Evolutionary conservation across 2,797 vertebrate genomes (phyloP).

Genomic region (Sebastiscus albofasciatus): DNA sequence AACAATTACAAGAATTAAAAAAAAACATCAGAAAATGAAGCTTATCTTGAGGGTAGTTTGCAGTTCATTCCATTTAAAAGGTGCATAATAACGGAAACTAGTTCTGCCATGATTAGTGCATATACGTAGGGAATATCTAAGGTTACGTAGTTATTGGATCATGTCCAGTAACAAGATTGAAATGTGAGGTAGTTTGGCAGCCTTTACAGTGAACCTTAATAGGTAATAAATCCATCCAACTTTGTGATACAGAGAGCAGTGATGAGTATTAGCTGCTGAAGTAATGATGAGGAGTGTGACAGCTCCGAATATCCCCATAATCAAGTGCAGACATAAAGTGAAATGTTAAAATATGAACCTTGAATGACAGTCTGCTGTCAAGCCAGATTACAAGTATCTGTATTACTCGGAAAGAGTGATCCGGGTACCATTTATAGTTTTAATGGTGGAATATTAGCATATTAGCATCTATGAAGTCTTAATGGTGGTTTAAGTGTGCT

Average conservation of each 20-base stretch:
- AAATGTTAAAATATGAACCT: not conserved
- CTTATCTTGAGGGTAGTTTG: not conserved
- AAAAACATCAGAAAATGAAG: not conserved
- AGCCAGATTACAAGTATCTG: not conserved
- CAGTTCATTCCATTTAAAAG: not conserved
- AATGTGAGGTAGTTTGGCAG: not conserved
- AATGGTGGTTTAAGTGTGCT: slow-evolving; percentile 37
- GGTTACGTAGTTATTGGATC: not conserved
- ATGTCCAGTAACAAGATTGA: not conserved
- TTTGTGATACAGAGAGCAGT: not conserved
- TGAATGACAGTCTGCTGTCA: not conserved
- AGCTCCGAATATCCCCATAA: not conserved
- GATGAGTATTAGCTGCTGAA: not conserved
- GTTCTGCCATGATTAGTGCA: not conserved
- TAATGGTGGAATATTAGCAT: not conserved
- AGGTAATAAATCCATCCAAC: not conserved
- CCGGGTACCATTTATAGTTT: not conserved
- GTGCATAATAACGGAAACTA: not conserved
- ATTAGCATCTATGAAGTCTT: slow-evolving; percentile 6
- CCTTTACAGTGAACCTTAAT: not conserved
- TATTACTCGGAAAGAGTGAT: not conserved
- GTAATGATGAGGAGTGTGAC: not conserved
- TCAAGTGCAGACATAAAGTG: not conserved
- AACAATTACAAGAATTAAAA: not conserved
- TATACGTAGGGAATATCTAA: not conserved